phyloP scores from a whole-genome alignment of 2,888 invertebrate genomes.

The Cyclophora albipunctata region DNA sequence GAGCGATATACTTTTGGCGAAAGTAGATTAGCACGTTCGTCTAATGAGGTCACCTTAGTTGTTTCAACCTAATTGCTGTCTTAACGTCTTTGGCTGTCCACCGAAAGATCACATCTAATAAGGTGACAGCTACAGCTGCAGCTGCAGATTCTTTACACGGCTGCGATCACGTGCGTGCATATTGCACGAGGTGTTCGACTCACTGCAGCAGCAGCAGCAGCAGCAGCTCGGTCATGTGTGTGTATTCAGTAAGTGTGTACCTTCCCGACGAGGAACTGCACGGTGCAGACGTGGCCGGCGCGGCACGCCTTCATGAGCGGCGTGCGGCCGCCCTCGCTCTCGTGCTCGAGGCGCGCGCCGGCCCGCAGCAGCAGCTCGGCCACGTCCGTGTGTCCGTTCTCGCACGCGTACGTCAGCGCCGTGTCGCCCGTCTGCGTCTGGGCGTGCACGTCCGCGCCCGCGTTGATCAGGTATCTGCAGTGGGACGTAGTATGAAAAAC shows the following conservation, averaged over 20 bases:
- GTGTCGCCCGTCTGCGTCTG: slow-evolving; percentile 97
- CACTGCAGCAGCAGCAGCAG: no score
- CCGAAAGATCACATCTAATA: no score
- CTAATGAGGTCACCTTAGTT: no score
- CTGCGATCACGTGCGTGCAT: no score
- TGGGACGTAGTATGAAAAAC: background rate
- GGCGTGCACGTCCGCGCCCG: slow-evolving; percentile 93
- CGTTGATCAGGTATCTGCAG: slow-evolving; percentile 83
- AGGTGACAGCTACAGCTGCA: no score
- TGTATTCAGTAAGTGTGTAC: slow-evolving; percentile 34
- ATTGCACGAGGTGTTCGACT: no score
- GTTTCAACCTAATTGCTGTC: no score
- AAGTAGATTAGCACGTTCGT: no score
- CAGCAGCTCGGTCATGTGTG: no score
- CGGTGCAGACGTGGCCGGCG: slow-evolving; percentile 96
- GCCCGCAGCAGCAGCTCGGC: slow-evolving; percentile 93
- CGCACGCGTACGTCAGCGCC: slow-evolving; percentile 97
- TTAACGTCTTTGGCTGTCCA: no score
- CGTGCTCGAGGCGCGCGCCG: slow-evolving; percentile 95
- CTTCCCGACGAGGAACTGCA: slow-evolving; percentile 94
- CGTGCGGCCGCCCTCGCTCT: slow-evolving; percentile 97
- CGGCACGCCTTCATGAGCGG: slow-evolving; percentile 99
- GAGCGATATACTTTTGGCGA: no score
- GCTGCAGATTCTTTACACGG: no score
- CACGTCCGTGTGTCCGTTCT: slow-evolving; percentile 98